phyloP scores from a whole-genome alignment of 1,140 invertebrate genomes.

The Cherax quadricarinatus region DNA sequence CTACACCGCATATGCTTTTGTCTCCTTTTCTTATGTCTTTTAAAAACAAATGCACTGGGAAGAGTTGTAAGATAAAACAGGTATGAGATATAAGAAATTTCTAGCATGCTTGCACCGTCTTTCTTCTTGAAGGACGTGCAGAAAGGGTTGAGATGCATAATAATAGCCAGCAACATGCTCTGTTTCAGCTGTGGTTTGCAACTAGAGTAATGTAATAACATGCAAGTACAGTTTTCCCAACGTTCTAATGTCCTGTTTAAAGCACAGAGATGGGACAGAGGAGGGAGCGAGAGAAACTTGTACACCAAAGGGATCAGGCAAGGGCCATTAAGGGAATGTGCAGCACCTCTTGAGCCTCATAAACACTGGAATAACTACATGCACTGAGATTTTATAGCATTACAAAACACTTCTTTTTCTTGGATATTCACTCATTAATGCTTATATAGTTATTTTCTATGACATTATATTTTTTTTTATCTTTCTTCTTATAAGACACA shows the following conservation, averaged over 20 bases:
- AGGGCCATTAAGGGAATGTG: not conserved
- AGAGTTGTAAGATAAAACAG: not conserved
- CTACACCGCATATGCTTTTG: constrained; percentile 11
- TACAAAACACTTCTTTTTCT: constrained; percentile 35
- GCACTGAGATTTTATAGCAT: constrained; percentile 35
- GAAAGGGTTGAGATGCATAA: not conserved
- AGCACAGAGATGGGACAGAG: not conserved
- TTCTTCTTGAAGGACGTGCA: not conserved
- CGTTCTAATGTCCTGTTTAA: not conserved
- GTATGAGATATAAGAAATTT: not conserved
- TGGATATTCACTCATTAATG: constrained; percentile 13
- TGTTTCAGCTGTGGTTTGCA: not conserved
- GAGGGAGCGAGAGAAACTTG: not conserved
- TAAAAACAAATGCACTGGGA: not conserved
- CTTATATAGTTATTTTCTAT: not conserved
- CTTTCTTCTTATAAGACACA: not conserved
- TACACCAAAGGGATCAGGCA: constrained; percentile 20
- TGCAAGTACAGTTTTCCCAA: not conserved
- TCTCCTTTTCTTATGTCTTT: constrained; percentile 10
- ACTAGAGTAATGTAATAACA: not conserved
- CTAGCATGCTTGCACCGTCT: not conserved
- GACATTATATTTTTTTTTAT: not conserved
- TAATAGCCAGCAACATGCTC: not conserved
- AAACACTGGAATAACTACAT: constrained; percentile 34
- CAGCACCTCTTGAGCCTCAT: not conserved